phyloP scores from a whole-genome alignment of 2,797 vertebrate genomes.

The Lithobates sylvaticus region DNA sequence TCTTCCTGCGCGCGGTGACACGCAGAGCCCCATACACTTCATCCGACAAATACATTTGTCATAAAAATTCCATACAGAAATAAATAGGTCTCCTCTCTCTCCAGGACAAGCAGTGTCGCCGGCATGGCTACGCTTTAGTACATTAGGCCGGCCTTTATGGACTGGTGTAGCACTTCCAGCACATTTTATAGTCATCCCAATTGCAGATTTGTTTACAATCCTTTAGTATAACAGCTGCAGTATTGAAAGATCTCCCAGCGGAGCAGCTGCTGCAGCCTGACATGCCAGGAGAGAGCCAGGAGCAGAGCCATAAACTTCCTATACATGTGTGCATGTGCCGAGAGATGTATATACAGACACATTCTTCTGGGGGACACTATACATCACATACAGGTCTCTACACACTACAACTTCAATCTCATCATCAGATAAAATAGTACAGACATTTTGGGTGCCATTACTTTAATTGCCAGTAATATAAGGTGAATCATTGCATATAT shows the following conservation, averaged over 20 bases:
- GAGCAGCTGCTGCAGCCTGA: conserved; percentile 49
- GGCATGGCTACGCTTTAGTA: background rate
- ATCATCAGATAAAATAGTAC: too few relatives aligned
- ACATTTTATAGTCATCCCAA: conserved; percentile 36
- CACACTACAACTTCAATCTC: too few relatives aligned
- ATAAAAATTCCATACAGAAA: too few relatives aligned
- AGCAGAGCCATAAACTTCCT: background rate
- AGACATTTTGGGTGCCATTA: too few relatives aligned
- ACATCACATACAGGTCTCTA: too few relatives aligned
- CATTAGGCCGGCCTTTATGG: background rate
- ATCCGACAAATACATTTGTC: too few relatives aligned
- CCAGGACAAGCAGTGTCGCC: background rate
- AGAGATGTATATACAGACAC: background rate
- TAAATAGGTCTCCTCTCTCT: background rate
- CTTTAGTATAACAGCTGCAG: conserved; percentile 57
- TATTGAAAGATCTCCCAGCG: conserved; percentile 53
- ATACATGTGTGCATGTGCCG: background rate
- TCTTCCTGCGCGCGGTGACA: background rate
- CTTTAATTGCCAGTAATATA: too few relatives aligned
- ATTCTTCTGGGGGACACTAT: background rate
- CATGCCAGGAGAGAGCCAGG: conserved; percentile 40
- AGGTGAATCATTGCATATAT: too few relatives aligned
- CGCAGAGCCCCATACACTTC: background rate
- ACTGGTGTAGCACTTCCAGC: background rate
- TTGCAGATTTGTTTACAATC: conserved; percentile 58